These are phyloP conservation scores for Portevinia maculata DNA, from an alignment of 2,888 invertebrate genomes.

Conservation along the genomic window DNA sequence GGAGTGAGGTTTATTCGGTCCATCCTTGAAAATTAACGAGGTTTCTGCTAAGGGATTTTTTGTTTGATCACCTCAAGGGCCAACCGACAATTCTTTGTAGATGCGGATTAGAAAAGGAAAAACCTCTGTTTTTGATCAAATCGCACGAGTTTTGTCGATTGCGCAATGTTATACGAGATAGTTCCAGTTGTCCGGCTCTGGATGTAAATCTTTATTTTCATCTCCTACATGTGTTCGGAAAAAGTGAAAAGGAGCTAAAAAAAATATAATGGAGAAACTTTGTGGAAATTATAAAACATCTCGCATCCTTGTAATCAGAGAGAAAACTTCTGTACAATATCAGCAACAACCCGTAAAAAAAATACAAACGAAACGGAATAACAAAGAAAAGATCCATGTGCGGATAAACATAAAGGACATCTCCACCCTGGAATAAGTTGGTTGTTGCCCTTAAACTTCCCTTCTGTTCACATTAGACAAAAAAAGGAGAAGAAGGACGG, in stretches of 20 bases:
- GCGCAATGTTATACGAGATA: slow-evolving; percentile 44
- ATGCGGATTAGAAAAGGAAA: slow-evolving; percentile 43
- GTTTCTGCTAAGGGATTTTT: slow-evolving; percentile 19
- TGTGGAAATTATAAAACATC: slow-evolving; percentile 68
- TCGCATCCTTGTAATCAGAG: slow-evolving; percentile 67
- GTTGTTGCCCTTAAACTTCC: slow-evolving; percentile 20
- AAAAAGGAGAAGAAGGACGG: slow-evolving; percentile 2
- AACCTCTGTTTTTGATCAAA: slow-evolving; percentile 17
- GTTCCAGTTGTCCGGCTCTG: slow-evolving; percentile 53
- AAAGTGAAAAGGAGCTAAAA: slow-evolving; percentile 6
- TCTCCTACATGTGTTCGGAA: slow-evolving; percentile 42
- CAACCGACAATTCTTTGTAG: slow-evolving; percentile 10
- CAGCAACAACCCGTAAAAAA: slow-evolving; percentile 20
- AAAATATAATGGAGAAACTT: slow-evolving; percentile 13
- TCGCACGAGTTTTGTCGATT: slow-evolving; percentile 45
- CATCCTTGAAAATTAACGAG: slow-evolving; percentile 21
- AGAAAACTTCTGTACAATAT: slow-evolving; percentile 57
- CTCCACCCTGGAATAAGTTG: slow-evolving; percentile 52
- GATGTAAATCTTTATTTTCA: slow-evolving; percentile 48
- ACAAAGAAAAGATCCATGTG: slow-evolving; percentile 40
- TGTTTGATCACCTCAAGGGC: slow-evolving; percentile 33
- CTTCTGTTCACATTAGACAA: slow-evolving; percentile 30
- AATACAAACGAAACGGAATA: background rate
- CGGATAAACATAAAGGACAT: slow-evolving; percentile 64
- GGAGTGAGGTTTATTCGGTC: background rate